phyloP scores from a whole-genome alignment of 2,113 vertebrate species.

The Entosphenus tridentatus region DNA sequence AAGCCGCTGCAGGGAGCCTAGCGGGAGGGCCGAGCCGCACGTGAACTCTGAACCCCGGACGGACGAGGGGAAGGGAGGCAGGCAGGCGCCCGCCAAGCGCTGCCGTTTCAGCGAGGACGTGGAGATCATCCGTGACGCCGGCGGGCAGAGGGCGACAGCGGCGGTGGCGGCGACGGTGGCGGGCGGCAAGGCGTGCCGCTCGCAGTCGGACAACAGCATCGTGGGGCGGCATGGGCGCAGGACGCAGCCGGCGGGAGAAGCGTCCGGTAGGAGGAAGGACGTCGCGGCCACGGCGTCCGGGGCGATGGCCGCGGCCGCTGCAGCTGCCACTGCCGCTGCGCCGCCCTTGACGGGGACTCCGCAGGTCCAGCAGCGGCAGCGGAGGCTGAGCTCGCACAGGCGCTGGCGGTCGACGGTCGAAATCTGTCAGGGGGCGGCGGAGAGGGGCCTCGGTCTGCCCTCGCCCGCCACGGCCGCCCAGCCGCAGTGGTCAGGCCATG shows the following conservation, averaged over 20 bases:
- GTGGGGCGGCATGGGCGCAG: slow-evolving; percentile 19
- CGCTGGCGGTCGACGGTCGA: slow-evolving; percentile 46
- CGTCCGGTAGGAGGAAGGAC: too few species aligned
- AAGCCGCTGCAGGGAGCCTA: too few species aligned
- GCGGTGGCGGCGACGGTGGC: slow-evolving; percentile 8
- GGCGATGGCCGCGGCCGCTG: not conserved
- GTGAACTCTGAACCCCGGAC: too few species aligned
- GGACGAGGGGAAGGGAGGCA: not conserved
- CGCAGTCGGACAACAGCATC: slow-evolving; percentile 48
- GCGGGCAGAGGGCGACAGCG: slow-evolving; percentile 13
- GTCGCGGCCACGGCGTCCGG: not conserved
- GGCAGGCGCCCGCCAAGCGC: slow-evolving; percentile 21
- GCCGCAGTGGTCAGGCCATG: slow-evolving; percentile 9
- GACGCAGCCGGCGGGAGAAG: too few species aligned
- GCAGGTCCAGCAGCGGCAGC: slow-evolving; percentile 33
- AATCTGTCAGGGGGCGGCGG: slow-evolving; percentile 32
- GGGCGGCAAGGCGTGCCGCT: slow-evolving; percentile 33
- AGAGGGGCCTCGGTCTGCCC: slow-evolving; percentile 3
- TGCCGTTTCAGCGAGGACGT: slow-evolving; percentile 25
- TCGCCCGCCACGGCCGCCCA: slow-evolving; percentile 12
- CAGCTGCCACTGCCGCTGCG: slow-evolving; percentile 3
- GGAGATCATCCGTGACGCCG: slow-evolving; percentile 9
- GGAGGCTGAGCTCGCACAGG: slow-evolving; percentile 23
- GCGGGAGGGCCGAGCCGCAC: too few species aligned
- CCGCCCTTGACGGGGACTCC: slow-evolving; percentile 16